Conservation (phyloP, 2,113 vertebrate genomes). For the Todiramphus saurophagus region DNA sequence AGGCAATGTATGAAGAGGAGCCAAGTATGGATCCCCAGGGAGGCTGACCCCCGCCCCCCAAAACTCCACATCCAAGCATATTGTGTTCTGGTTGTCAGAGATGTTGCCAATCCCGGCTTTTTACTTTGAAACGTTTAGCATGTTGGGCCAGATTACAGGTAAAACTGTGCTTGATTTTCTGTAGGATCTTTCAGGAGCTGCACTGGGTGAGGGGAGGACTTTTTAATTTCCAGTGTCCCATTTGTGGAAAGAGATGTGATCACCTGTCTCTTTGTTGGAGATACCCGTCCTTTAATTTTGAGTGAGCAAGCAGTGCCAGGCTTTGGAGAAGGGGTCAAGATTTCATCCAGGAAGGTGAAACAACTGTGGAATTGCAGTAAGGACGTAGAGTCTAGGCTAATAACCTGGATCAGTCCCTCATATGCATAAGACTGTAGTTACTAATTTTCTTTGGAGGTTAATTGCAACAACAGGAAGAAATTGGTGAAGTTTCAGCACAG, state of each 20-base stretch:
- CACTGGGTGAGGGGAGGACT: background rate
- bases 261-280: background rate
- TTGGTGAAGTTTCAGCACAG: background rate
- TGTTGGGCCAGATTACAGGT: background rate
- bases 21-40: background rate
- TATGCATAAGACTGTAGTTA: background rate
- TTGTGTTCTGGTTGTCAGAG: background rate
- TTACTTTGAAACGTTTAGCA: background rate
- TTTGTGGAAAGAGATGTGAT: background rate
- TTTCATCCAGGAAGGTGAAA: background rate
- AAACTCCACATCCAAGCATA: background rate
- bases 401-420: background rate
- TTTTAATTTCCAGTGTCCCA: conserved; percentile 1
- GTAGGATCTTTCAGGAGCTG: background rate
- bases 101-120: background rate
- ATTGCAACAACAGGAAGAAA: background rate
- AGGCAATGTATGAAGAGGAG: background rate
- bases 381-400: background rate
- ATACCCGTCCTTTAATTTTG: conserved; percentile 16
- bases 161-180: background rate
- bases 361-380: background rate
- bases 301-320: background rate
- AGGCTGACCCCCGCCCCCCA: background rate
- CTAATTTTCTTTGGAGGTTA: background rate
- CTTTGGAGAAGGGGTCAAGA: background rate